Conservation (phyloP, 2,113 vertebrate genomes). For the Gymnogyps californianus region DNA sequence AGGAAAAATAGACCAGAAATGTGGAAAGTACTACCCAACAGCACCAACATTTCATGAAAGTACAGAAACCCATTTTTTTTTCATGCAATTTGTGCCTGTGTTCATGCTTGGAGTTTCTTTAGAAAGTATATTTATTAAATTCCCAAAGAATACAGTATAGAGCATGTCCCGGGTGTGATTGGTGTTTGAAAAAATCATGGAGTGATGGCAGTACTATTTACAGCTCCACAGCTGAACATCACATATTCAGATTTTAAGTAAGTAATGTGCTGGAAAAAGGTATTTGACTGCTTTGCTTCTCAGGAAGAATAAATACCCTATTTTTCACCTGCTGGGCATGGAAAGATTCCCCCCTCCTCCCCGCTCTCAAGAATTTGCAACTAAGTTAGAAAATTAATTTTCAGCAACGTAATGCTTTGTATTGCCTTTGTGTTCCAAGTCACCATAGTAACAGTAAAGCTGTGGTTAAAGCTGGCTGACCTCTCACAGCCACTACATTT, state of each 20-base stretch:
- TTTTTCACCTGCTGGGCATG: not conserved
- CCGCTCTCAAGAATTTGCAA: not conserved
- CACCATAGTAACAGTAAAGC: not conserved
- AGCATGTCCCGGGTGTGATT: not conserved
- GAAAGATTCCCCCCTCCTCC: not conserved
- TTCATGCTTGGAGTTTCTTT: constrained; percentile 2
- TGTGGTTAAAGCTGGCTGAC: not conserved
- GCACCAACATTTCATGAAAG: not conserved
- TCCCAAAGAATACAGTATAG: not conserved
- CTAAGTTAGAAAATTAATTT: not conserved
- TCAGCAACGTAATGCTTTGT: not conserved
- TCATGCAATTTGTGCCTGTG: constrained; percentile 5
- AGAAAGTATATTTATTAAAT: not conserved
- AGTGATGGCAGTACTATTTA: not conserved
- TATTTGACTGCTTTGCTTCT: not conserved
- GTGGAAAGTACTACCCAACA: not conserved
- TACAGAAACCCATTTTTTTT: not conserved
- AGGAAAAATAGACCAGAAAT: not conserved
- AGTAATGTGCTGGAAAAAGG: not conserved
- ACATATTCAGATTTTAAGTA: not conserved
- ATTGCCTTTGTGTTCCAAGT: not conserved
- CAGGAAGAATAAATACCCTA: not conserved
- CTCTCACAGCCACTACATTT: not conserved
- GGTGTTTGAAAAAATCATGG: not conserved
- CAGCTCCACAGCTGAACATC: not conserved